These are phyloP conservation scores for Thera obeliscata DNA, from an alignment of 2,888 invertebrate species.

Conservation along the genomic window DNA sequence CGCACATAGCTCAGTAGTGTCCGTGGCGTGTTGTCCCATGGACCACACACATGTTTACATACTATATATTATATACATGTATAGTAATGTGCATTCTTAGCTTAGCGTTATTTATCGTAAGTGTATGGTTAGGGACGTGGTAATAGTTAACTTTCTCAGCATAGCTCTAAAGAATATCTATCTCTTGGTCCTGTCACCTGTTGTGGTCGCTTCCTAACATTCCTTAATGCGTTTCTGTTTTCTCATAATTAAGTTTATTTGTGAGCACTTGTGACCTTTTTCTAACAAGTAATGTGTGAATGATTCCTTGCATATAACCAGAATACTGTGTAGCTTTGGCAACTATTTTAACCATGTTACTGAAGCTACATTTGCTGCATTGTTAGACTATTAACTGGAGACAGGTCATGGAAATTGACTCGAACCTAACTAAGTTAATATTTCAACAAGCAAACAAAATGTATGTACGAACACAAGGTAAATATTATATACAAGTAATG, in stretches of 20 bases:
- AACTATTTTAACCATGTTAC: conserved; percentile 27
- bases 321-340: conserved; percentile 24
- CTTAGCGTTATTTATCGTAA: conserved; percentile 80
- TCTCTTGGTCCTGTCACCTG: conserved; percentile 71
- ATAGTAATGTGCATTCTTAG: conserved; percentile 79
- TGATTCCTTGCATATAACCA: conserved; percentile 48
- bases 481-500: conserved; percentile 19
- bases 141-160: conserved; percentile 65
- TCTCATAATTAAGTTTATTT: conserved; percentile 52
- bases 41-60: conserved; percentile 71
- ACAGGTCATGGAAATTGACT: conserved; percentile 41
- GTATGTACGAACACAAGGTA: conserved; percentile 62
- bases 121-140: conserved; percentile 78
- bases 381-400: conserved; percentile 39
- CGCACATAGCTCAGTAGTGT: conserved; percentile 79
- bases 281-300: conserved; percentile 47
- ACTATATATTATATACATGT: conserved; percentile 53
- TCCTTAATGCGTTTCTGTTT: conserved; percentile 70
- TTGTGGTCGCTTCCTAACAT: conserved; percentile 76
- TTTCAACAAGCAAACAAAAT: conserved; percentile 60
- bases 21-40: conserved; percentile 54
- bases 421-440: conserved; percentile 48
- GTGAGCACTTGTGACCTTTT: conserved; percentile 48
- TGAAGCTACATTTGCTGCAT: conserved; percentile 33
- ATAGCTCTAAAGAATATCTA: conserved; percentile 58